Evolutionary conservation across 2,888 invertebrate species (phyloP), one percentile per base, ranked within the genome.

Genomic region (Tanaodytes sp.): DNA sequence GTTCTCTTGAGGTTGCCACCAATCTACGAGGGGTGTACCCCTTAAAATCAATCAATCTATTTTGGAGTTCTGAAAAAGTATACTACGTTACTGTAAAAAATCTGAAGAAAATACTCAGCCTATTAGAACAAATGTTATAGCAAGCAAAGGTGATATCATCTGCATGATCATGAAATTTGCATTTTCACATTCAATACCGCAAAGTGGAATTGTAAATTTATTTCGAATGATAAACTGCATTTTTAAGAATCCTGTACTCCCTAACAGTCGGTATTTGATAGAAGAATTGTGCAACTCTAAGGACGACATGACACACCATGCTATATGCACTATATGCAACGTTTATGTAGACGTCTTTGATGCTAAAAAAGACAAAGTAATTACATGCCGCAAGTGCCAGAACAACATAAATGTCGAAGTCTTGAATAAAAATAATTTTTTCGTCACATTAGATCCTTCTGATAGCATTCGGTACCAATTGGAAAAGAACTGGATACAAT

Each of bases 271-370:
- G 18, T 51, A 62, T 23, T 5, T 40, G 9, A 51, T 72, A 5
- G 69, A 69, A n/a, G 30, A 69, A 62, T 30, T 72, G 9, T 72
- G 42, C 20, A 61, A 69, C 40, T 39, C 54, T 9, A 30, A 45
- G 18, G 23, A 62, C 30, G 31, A n/a, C 18, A 40, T 57, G 2
- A 23, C 27, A 46, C 58, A 64, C 49, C 66, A 72, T 54, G 69
- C 72, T 12, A n/a, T 67, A 11, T 72, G 69, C 27, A 36, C 58
- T 0, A 9, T 14, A 8, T 72, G 69, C 46, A 33, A 51, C 4
- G 46, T 20, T 8, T 62, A 62, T 42, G 27, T 66, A 1, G 9
- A 42, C 11, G 1, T 39, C 27, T 61, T 43, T 39, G 12, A 12
- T 4, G 1, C 45, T 14, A 14, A 30, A 19, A 31, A 61, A 6